phyloP scores from a whole-genome alignment of 1,140 invertebrate genomes.

The Bacillus rossius region DNA sequence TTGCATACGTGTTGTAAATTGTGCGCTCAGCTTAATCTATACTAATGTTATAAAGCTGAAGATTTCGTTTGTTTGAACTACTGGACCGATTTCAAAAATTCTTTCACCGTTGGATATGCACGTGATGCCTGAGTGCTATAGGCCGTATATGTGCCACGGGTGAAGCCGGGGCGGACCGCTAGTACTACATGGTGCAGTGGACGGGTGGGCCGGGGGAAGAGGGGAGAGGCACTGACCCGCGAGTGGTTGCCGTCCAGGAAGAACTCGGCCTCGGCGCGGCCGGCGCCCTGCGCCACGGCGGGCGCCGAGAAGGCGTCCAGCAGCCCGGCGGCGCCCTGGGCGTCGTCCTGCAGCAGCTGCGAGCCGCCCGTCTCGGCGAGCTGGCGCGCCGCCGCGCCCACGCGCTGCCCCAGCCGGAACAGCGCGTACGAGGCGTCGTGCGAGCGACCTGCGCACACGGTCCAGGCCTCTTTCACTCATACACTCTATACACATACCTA shows the following conservation, averaged over 20 bases:
- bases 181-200: not conserved
- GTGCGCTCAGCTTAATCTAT: not conserved
- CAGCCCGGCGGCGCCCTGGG: constrained; percentile 40
- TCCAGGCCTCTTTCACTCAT: too few species aligned
- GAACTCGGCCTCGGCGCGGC: constrained; percentile 41
- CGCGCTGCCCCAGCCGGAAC: constrained; percentile 69
- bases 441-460: constrained; percentile 61
- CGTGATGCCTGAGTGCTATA: too few species aligned
- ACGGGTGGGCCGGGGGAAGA: not conserved
- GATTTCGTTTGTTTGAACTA: too few species aligned
- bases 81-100: too few species aligned
- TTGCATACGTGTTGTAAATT: not conserved
- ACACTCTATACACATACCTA: too few species aligned
- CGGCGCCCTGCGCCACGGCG: constrained; percentile 40
- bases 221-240: constrained; percentile 31
- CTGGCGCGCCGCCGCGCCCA: constrained; percentile 65
- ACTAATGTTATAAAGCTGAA: too few species aligned
- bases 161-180: too few species aligned
- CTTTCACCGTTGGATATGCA: too few species aligned
- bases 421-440: constrained; percentile 74
- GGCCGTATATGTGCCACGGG: too few species aligned
- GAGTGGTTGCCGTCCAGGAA: constrained; percentile 45
- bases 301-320: constrained; percentile 44
- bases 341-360: constrained; percentile 57
- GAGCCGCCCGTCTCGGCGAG: constrained; percentile 78